Percentiles rank a stretch among this genome's conserved stretches.
Evolutionary conservation across 2,888 invertebrate species (phyloP).

Genomic region (Metacarcinus magister): DNA sequence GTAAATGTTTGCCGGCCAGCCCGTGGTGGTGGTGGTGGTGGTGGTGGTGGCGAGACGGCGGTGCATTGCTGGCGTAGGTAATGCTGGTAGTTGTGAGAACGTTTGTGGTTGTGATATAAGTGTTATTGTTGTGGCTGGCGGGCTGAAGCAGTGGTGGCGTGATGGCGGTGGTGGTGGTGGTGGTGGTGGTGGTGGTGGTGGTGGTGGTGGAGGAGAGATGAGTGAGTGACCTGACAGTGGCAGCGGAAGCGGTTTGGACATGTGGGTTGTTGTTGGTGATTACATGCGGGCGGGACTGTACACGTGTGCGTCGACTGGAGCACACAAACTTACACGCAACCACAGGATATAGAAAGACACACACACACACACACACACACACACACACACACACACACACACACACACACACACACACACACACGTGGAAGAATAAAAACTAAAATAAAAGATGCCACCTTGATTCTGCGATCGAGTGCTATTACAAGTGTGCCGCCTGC

Average conservation of each 20-base stretch:
- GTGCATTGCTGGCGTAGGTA: not conserved
- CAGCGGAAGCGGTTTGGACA: slow-evolving; percentile 69
- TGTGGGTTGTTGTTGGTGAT: slow-evolving; percentile 58
- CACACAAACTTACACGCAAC: not conserved
- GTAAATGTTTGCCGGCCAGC: not conserved
- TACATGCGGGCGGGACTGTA: slow-evolving; percentile 64
- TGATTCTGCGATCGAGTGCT: slow-evolving; percentile 6
- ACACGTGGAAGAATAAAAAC: not conserved
- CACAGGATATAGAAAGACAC: not conserved
- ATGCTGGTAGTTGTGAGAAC: not conserved
- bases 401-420: slow-evolving; percentile 26
- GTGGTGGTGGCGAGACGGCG: not conserved
- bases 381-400: slow-evolving; percentile 13
- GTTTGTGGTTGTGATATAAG: slow-evolving; percentile 15
- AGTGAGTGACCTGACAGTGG: slow-evolving; percentile 50
- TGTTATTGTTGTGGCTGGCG: not conserved
- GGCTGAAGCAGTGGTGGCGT: not conserved
- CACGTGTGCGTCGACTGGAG: not conserved
- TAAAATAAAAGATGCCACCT: not conserved
- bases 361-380: slow-evolving; percentile 26
- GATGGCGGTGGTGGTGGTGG: not conserved
- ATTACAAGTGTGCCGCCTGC: not conserved
- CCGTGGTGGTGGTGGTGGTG: slow-evolving; percentile 48
- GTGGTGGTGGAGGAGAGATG: not conserved
- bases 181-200: not conserved